Percentiles rank a stretch among this genome's conserved stretches.
phyloP scores from a whole-genome alignment of 35 echinoderm and acorn worm species.

The Acanthaster planci region DNA sequence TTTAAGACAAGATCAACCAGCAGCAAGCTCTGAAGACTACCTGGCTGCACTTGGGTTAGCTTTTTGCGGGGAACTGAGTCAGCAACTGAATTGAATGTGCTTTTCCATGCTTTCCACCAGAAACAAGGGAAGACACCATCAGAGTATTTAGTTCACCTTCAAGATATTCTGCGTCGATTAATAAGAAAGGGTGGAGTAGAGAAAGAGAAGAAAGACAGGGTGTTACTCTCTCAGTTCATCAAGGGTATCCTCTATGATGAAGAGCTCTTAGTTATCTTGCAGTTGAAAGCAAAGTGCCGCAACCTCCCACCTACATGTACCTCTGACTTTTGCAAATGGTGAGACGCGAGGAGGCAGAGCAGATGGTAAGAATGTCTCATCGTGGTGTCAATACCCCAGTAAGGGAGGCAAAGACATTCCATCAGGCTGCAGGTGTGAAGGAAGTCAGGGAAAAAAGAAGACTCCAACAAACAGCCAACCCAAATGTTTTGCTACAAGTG shows the following conservation, averaged over 20 bases:
- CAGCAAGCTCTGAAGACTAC: not conserved
- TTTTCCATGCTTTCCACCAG: not conserved
- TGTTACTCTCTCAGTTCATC: slow-evolving; percentile 3
- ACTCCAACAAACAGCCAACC: too few species aligned
- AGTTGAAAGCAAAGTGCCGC: not conserved
- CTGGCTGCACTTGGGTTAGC: not conserved
- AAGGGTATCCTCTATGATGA: not conserved
- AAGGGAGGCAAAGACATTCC: too few species aligned
- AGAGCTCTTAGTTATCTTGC: not conserved
- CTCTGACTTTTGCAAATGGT: too few species aligned
- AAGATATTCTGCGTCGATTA: not conserved
- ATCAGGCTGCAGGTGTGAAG: too few species aligned
- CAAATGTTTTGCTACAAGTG: too few species aligned
- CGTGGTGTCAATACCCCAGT: too few species aligned
- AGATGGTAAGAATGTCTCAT: too few species aligned
- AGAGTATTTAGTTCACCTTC: not conserved
- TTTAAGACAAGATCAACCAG: not conserved
- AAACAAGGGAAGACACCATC: not conserved
- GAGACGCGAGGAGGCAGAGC: too few species aligned
- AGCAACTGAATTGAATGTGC: not conserved
- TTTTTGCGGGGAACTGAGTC: not conserved
- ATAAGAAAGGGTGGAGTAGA: not conserved
- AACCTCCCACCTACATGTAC: too few species aligned
- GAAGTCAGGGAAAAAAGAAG: too few species aligned
- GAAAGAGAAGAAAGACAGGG: not conserved